Evolutionary conservation across 2,888 invertebrate genomes (phyloP), one percentile per base, ranked within the genome.

Genomic region (Tetropium fuscum): DNA sequence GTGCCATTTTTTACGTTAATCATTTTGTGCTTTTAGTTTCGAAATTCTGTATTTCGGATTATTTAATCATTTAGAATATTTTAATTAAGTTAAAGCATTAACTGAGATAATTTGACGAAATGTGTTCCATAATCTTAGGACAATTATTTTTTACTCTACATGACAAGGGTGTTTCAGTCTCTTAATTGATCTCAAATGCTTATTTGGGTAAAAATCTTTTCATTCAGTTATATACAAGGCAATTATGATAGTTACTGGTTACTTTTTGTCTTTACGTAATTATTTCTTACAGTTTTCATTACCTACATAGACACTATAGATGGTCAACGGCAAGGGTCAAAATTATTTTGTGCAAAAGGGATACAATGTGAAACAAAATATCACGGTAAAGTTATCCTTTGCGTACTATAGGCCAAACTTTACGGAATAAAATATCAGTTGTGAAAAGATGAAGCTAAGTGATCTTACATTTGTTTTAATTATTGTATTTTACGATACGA

Each of bases 101-200:
- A 40, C 51, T 51, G 51, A 51, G 51, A 51, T 51, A 51, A 38
- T 40, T 51, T 51, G 51, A 40, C 51, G 40, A 51, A 51, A 51
- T 51, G 51, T 51, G 51, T 51, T 51, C 51, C 51, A 51, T 51
- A 51, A 27, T 34, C 7, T 51, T 51, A 51, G 27, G 51, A 40
- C 48, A 20, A 48, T 49, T 49, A 49, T 25, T 51, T 49, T 40
- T 25, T 20, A 40, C 22, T 51, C 34, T 38, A 51, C 51, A 51
- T 25, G 51, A 40, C 51, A 16, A 36, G 34, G 34, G 15, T 36
- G 51, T 51, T 51, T 51, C 51, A 51, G 51, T 51, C 51, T 51
- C 27, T 51, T 38, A 18, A 48, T 41, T 47, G 55, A 55, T 55
- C 55, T 55, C 55, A 55, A 32, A 47, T 47, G 38, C 7, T 55